Base-by-base conservation (phyloP, 2,888 invertebrate species). In the Tricholauxania praeusta region DNA sequence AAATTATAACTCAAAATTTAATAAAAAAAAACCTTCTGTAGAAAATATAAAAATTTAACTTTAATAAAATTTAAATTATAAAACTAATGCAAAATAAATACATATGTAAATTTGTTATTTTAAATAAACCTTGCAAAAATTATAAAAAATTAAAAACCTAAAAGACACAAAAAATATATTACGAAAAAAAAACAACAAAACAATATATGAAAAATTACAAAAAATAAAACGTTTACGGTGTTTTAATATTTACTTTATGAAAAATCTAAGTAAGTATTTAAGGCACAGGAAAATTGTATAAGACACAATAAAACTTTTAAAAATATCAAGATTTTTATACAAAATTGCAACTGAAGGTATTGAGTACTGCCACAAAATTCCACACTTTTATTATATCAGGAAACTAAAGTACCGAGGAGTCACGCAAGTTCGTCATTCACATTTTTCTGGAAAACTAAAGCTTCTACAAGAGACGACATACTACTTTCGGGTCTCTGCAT, bases 51-150 rank as follows among this genome's bases (percentile, higher is more conserved):
- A 19, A 19, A 59, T 72, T 39, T 49, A 51, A 53, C 55, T 19
- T 57, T 55, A 49, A 49, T 49, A 28, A 53, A 28, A 67, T 14
- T 28, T 52, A 72, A 55, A 59, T 47, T 14, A 22, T 17, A 49
- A 65, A 64, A 76, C 62, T 47, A 59, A 63, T 63, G 65, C 65
- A 62, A 71, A 78, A 75, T 60, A 69, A 32, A 69, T n/a, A 69
- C 19, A 47, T 22, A 63, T 79, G 78, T 79, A 79, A 77, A 79
- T 78, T 79, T 79, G 78, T 79, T 79, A 78, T 79, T 78, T 79
- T 79, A 78, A 78, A 78, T 77, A 76, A 75, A 76, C 72, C 74
- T 74, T 75, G 75, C 72, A 77, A 75, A 70, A 77, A 74, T 68
- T 72, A 72, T 51, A 51, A 59, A 62, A 67, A 74, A 49, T 22